Conservation (phyloP, 1,140 invertebrate species). For the Drosophila lacertosa region DNA sequence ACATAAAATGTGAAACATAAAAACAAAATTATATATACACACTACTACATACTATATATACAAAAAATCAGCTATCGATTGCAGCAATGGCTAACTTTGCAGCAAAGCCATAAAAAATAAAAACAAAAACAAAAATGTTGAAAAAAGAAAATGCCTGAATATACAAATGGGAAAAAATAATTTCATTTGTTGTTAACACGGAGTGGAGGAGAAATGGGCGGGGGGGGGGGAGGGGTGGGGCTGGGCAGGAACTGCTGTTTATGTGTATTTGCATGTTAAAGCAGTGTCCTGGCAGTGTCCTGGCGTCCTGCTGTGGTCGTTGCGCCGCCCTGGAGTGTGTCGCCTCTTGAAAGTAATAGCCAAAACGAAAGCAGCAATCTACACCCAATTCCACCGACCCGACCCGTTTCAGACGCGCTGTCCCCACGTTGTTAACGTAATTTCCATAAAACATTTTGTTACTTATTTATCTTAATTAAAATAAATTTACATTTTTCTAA, state of each 20-base stretch:
- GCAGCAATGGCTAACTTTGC: slow-evolving; percentile 55
- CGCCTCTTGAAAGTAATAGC: slow-evolving; percentile 75
- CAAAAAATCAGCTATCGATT: slow-evolving; percentile 67
- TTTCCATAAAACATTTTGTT: slow-evolving; percentile 84
- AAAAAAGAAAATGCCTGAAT: slow-evolving; percentile 40
- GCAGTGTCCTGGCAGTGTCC: slow-evolving; percentile 21
- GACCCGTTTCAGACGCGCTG: slow-evolving; percentile 45
- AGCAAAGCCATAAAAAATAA: slow-evolving; percentile 65
- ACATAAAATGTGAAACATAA: slow-evolving; percentile 30
- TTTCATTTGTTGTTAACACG: slow-evolving; percentile 53
- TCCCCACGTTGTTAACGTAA: slow-evolving; percentile 78
- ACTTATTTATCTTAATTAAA: slow-evolving; percentile 84
- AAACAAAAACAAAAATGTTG: too few species aligned
- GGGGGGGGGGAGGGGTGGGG: background rate
- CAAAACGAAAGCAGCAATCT: slow-evolving; percentile 61
- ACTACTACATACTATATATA: too few species aligned
- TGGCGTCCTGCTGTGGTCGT: slow-evolving; percentile 37
- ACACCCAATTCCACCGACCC: slow-evolving; percentile 29
- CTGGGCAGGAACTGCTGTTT: slow-evolving; percentile 54
- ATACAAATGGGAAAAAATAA: slow-evolving; percentile 72
- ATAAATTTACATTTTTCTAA: slow-evolving; percentile 84
- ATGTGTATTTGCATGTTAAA: slow-evolving; percentile 79
- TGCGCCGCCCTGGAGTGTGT: slow-evolving; percentile 48
- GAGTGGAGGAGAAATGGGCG: background rate
- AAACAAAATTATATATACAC: slow-evolving; percentile 48